A percentile compares a stretch with the other conserved stretches of the same genome.
These are phyloP conservation scores for Euwallacea similis DNA, from an alignment of 1,140 invertebrate genomes.

Conservation along the genomic window DNA sequence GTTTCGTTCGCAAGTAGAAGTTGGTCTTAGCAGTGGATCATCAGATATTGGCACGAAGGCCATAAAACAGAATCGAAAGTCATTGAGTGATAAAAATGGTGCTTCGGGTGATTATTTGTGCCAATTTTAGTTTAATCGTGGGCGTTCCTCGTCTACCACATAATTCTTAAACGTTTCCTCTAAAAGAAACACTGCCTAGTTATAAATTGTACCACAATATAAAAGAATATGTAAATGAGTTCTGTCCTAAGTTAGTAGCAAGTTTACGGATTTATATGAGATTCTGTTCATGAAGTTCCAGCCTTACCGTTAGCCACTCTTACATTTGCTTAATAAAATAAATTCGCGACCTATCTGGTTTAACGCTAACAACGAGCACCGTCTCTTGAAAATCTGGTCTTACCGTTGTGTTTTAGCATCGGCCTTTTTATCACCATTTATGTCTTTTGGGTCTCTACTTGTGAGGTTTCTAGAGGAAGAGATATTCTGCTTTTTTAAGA, in stretches of 20 bases:
- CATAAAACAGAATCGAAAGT: too few species aligned
- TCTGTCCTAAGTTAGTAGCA: not conserved
- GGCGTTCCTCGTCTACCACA: too few species aligned
- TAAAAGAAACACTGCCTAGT: too few species aligned
- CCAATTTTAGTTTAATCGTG: too few species aligned
- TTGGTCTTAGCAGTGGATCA: too few species aligned
- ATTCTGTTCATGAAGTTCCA: conserved; percentile 28
- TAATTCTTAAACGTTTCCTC: not conserved
- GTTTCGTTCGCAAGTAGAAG: too few species aligned
- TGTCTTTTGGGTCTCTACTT: conserved; percentile 22
- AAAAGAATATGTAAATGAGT: not conserved
- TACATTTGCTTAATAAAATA: conserved; percentile 40
- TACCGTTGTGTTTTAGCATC: conserved; percentile 37
- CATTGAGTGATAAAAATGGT: too few species aligned
- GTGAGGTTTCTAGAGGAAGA: not conserved
- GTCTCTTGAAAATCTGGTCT: conserved; percentile 33
- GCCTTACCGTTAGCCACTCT: conserved; percentile 30
- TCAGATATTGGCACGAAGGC: too few species aligned
- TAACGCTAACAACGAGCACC: conserved; percentile 25
- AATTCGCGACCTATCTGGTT: conserved; percentile 38
- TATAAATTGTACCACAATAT: too few species aligned
- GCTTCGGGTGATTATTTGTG: too few species aligned
- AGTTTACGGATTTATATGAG: conserved; percentile 25
- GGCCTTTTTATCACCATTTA: conserved; percentile 34
- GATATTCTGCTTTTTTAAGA: too few species aligned